These are phyloP conservation scores for Nephrotoma appendiculata DNA, from an alignment of 2,888 invertebrate genomes.

Conservation along the genomic window DNA sequence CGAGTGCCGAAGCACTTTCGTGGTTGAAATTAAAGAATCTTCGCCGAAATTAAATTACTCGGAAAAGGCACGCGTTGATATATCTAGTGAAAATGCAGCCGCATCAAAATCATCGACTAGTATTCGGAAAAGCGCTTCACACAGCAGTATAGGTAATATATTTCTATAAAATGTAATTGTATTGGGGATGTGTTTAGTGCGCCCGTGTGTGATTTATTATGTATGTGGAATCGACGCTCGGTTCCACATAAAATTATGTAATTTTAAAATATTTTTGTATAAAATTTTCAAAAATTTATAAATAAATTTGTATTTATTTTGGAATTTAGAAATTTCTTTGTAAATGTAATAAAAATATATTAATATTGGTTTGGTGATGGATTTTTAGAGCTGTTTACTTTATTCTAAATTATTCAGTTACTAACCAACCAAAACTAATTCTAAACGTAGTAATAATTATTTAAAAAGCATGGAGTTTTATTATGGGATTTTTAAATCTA, in stretches of 20 bases:
- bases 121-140: constrained; percentile 11
- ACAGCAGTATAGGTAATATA: constrained; percentile 16
- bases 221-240: neutral
- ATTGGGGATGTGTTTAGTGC: neutral
- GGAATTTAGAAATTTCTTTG: neutral
- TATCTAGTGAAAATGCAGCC: constrained; percentile 1
- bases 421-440: neutral
- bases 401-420: neutral
- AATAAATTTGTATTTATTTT: neutral
- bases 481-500: neutral
- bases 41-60: constrained; percentile 3
- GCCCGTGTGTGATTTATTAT: neutral
- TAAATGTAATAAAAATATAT: neutral
- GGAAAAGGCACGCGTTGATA: neutral
- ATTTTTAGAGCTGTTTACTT: neutral
- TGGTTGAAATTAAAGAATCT: constrained; percentile 28
- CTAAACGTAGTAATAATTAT: neutral
- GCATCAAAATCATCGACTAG: neutral
- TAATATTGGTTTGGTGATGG: neutral
- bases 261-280: neutral
- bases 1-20: constrained; percentile 41
- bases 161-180: neutral
- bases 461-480: neutral
- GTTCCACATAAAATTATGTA: neutral
- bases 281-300: neutral